These are phyloP conservation scores for Caenorhabditis angaria DNA, from an alignment of 2,888 invertebrate species.

Conservation along the genomic window DNA sequence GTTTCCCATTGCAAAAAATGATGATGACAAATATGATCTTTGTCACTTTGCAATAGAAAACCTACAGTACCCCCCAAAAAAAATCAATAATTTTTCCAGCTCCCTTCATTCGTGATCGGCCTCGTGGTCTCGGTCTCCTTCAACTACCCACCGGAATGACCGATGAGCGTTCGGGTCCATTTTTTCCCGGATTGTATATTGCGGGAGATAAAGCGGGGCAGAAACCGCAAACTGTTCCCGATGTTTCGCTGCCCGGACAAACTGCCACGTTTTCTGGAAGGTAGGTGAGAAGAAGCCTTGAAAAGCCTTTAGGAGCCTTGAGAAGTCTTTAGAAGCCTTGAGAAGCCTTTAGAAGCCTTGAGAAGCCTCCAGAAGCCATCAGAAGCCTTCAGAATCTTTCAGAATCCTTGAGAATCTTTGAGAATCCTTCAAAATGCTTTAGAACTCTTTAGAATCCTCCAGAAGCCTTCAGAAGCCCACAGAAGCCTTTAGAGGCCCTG, in stretches of 20 bases:
- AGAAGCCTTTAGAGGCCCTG: background rate
- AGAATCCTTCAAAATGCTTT: too few species aligned
- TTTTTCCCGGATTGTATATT: constrained; percentile 64
- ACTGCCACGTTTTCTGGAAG: constrained; percentile 57
- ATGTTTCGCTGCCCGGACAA: constrained; percentile 62
- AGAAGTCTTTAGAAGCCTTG: background rate
- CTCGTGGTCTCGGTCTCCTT: constrained; percentile 60
- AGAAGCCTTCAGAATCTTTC: too few species aligned
- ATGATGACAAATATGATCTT: too few species aligned
- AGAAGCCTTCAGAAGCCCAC: too few species aligned
- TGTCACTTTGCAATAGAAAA: too few species aligned
- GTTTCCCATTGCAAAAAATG: too few species aligned
- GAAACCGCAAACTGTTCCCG: constrained; percentile 61
- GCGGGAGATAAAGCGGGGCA: constrained; percentile 65
- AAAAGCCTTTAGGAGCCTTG: background rate
- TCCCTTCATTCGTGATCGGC: constrained; percentile 61
- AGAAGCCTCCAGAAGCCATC: background rate
- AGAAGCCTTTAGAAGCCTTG: background rate
- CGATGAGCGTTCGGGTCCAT: constrained; percentile 64
- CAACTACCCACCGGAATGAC: constrained; percentile 66
- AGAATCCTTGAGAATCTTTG: too few species aligned
- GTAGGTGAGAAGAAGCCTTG: constrained; percentile 14
- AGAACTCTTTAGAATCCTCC: too few species aligned
- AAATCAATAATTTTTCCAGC: constrained; percentile 25
- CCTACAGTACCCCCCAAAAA: background rate